Base-by-base conservation (phyloP, 2,888 invertebrate species). In the Epiperipatus broadwayi region DNA sequence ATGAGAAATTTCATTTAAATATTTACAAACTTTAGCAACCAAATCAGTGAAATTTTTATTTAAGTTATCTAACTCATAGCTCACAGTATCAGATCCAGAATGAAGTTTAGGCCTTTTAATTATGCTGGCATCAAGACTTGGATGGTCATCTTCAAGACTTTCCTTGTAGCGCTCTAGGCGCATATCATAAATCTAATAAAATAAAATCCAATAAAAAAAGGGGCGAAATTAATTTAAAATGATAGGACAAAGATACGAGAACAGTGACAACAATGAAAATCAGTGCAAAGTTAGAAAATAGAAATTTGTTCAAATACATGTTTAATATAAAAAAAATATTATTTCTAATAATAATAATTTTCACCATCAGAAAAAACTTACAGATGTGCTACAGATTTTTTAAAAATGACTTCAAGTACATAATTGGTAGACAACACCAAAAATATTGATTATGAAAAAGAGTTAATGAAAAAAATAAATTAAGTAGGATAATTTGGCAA, bases 181-280 rank as follows among this genome's bases (percentile, higher is more conserved):
- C 57, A 76, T 73, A 59, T 79, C 76, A 69, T 80, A 79, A 58
- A 78, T 79, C 83, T 84, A 73, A n/a, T n/a, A n/a, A n/a, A n/a
- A n/a, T n/a, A n/a, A 27, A 47, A 44, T 14, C 21, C 37, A 29
- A 30, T 21, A 15, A 32, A 20, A 5, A 22, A 19, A 19, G 14
- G 10, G 27, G 31, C 29, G 41, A 41, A 21, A 16, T 14, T 22
- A 22, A 16, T 14, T n/a, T 27, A 18, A 22, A 15, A 40, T 21
- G 19, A 2, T 5, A 15, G n/a, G 16, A 18, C 21, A 16, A n/a
- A 22, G 21, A 20, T 22, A 21, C 35, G 27, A 33, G 16, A 33
- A 31, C 30, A 32, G 36, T 40, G 4, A 32, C 21, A 32, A 16
- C 20, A 20, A 35, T 28, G 10, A 16, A 35, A 15, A 7, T 12